These are phyloP conservation scores for Creontiades dilutus DNA, from an alignment of 2,888 invertebrate species.

Conservation along the genomic window DNA sequence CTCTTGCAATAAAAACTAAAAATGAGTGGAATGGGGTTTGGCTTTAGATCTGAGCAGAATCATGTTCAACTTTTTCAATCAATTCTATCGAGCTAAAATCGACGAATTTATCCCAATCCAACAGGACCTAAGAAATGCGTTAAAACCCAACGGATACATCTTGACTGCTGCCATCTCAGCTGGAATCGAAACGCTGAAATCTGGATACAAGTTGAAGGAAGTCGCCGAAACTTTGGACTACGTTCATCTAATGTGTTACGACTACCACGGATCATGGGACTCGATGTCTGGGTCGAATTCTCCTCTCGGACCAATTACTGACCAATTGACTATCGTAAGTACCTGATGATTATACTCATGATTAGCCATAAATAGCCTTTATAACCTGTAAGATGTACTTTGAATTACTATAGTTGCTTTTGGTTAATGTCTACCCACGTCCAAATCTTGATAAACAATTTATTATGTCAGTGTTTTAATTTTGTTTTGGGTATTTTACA, in stretches of 20 bases:
- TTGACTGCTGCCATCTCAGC: constrained; percentile 92
- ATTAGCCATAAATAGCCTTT: too few relatives aligned
- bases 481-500: constrained; percentile 78
- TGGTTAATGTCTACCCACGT: too few relatives aligned
- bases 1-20: too few relatives aligned
- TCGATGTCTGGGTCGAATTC: constrained; percentile 87
- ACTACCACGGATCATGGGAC: constrained; percentile 93
- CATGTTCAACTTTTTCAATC: too few relatives aligned
- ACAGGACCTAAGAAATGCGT: constrained; percentile 86
- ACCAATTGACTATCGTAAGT: constrained; percentile 86
- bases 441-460: too few relatives aligned
- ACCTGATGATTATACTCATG: too few relatives aligned
- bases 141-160: constrained; percentile 84
- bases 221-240: constrained; percentile 81
- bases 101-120: neutral
- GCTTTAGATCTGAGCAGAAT: too few relatives aligned
- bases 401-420: too few relatives aligned
- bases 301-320: constrained; percentile 83
- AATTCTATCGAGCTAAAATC: neutral
- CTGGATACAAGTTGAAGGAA: constrained; percentile 87
- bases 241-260: constrained; percentile 82
- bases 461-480: neutral
- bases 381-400: too few relatives aligned
- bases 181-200: constrained; percentile 86
- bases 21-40: too few relatives aligned